Evolutionary conservation across 2,113 vertebrate species (phyloP), one percentile per base, ranked within the genome.

Genomic region (Turdus rufiventris): DNA sequence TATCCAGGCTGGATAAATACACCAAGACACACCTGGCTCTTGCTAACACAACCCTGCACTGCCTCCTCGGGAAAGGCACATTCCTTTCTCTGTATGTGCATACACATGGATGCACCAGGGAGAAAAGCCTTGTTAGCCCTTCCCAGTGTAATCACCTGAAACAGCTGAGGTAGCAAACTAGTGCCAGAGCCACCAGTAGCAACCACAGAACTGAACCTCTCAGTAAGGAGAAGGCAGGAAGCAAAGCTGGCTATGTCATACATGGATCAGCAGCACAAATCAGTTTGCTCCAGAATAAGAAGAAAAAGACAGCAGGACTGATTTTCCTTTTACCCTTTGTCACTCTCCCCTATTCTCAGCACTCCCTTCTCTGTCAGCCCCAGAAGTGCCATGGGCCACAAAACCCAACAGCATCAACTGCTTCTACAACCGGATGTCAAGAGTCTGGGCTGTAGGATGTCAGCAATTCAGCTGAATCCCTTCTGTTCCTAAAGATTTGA

Each of bases 1-100:
- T 89, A 91, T 63, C 65, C 61, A 74, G 67, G 72, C 38, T 92
- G 94, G 93, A 89, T 47, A 56, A 93, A 81, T 14, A 74, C n/a
- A 34, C 73, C 88, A 71, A 84, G 80, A 34, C 14, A 31, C 2
- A 1, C 19, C 62, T 73, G 74, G 56, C 50, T 74, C 67, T 25
- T 17, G 6, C 82, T 31, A 4, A 24, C 2, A 63, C 60, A 84
- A 9, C 31, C 63, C 53, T 83, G 53, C 14, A 2, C 60, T 56
- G 74, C 66, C 81, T 88, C 63, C 10, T 6, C 28, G 53, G 65
- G 58, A 83, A 86, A 51, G 47, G 94, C 80, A 80, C 17, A 3
- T 11, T 85, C 50, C 61, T 25, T 2, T 4, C 58, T 76, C 33
- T 28, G 5, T 17, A 8, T 14, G 54, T 28, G 68, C 58, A 67